These are phyloP conservation scores for Laspeyria flexula DNA, from an alignment of 2,888 invertebrate genomes.

Conservation along the genomic window DNA sequence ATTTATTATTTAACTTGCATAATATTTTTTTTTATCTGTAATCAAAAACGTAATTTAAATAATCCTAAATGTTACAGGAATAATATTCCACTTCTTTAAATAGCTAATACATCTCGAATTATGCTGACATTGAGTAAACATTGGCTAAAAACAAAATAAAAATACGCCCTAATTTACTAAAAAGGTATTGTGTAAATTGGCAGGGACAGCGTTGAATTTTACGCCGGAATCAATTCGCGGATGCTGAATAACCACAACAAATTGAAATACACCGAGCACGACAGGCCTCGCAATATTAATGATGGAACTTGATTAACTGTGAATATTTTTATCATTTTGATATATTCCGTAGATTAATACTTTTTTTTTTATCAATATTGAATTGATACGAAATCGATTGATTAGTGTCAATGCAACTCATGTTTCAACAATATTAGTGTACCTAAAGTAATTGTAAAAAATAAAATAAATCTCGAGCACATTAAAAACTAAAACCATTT, in stretches of 20 bases:
- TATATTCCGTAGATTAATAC: slow-evolving; percentile 6
- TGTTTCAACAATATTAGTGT: too few relatives aligned
- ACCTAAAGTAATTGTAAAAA: too few relatives aligned
- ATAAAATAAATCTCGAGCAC: too few relatives aligned
- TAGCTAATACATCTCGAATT: background rate
- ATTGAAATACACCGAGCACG: slow-evolving; percentile 46
- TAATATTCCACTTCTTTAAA: background rate
- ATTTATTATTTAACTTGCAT: too few relatives aligned
- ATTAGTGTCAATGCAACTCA: too few relatives aligned
- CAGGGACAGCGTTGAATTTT: slow-evolving; percentile 29
- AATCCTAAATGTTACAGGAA: background rate
- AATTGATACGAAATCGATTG: too few relatives aligned
- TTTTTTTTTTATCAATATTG: too few relatives aligned
- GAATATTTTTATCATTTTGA: slow-evolving; percentile 17
- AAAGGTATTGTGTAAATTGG: slow-evolving; percentile 40
- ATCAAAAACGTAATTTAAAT: too few relatives aligned
- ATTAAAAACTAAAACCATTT: slow-evolving; percentile 10
- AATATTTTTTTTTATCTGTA: too few relatives aligned
- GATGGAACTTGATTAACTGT: slow-evolving; percentile 26
- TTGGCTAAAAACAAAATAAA: slow-evolving; percentile 8
- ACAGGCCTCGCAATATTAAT: slow-evolving; percentile 40
- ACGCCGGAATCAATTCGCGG: slow-evolving; percentile 44
- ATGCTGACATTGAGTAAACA: too few relatives aligned
- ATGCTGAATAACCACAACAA: slow-evolving; percentile 51
- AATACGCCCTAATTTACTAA: slow-evolving; percentile 34